A percentile compares a stretch with the other conserved stretches of the same genome.
Conservation (phyloP, 2,113 vertebrate genomes). For the Rhipidura dahli region DNA sequence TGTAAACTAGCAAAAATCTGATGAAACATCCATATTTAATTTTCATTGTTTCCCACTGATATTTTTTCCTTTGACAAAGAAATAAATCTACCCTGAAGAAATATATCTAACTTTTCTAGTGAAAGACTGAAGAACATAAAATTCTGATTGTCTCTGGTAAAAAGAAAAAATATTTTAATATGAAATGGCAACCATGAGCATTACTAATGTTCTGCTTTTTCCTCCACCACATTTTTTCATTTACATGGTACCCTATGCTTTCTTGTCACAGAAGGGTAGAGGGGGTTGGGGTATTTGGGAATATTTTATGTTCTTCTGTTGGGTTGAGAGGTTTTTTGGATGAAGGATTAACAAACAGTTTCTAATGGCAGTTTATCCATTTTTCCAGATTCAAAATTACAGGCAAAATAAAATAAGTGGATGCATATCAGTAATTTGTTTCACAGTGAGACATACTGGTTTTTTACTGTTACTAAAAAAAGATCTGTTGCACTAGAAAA, state of each 20-base stretch:
- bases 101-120: not conserved
- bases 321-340: not conserved
- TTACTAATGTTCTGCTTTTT: not conserved
- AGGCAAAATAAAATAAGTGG: not conserved
- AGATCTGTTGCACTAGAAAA: not conserved
- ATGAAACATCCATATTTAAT: not conserved
- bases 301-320: not conserved
- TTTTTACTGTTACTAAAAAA: not conserved
- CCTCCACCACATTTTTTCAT: not conserved
- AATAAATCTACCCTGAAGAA: not conserved
- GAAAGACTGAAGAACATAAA: not conserved
- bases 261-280: not conserved
- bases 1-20: not conserved
- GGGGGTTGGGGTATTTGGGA: not conserved
- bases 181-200: not conserved
- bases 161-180: not conserved
- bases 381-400: not conserved
- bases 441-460: not conserved
- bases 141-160: not conserved
- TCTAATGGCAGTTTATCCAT: not conserved
- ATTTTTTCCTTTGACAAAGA: not conserved
- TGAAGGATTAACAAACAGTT: not conserved
- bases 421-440: not conserved
- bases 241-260: not conserved
- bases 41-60: not conserved